Evolutionary conservation across 2,888 invertebrate genomes (phyloP).

Genomic region (Leptopilina drosophilae): DNA sequence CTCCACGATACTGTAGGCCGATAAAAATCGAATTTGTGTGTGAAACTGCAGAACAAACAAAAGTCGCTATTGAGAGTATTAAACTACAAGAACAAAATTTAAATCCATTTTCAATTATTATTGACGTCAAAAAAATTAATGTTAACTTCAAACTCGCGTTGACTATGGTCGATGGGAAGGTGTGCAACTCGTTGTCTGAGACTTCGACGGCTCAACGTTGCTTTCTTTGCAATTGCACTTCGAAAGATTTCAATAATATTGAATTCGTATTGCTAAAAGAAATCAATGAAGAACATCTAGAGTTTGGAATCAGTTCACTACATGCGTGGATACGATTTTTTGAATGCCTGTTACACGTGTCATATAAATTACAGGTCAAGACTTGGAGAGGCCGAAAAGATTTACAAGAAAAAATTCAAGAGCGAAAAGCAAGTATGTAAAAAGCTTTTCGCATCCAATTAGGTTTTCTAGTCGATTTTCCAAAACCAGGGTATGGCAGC

Average conservation of each 20-base stretch:
- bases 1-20: too few species aligned
- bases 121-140: constrained; percentile 47
- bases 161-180: constrained; percentile 56
- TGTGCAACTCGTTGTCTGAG: constrained; percentile 53
- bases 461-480: constrained; percentile 46
- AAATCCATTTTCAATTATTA: constrained; percentile 41
- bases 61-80: constrained; percentile 37
- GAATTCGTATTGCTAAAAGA: constrained; percentile 59
- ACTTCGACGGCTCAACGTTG: constrained; percentile 54
- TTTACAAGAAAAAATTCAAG: not conserved
- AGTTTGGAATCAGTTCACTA: not conserved
- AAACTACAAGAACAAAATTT: constrained; percentile 46
- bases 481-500: constrained; percentile 44
- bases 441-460: constrained; percentile 50
- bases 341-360: constrained; percentile 41
- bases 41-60: too few species aligned
- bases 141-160: constrained; percentile 49
- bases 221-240: constrained; percentile 53
- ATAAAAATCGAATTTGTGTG: too few species aligned
- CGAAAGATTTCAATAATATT: constrained; percentile 53
- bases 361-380: constrained; percentile 43
- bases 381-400: constrained; percentile 20
- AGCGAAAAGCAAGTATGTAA: constrained; percentile 44
- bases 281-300: too few species aligned
- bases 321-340: constrained; percentile 43